Evolutionary conservation across 2,797 vertebrate genomes (phyloP).

Genomic region (Sebastes reedi): DNA sequence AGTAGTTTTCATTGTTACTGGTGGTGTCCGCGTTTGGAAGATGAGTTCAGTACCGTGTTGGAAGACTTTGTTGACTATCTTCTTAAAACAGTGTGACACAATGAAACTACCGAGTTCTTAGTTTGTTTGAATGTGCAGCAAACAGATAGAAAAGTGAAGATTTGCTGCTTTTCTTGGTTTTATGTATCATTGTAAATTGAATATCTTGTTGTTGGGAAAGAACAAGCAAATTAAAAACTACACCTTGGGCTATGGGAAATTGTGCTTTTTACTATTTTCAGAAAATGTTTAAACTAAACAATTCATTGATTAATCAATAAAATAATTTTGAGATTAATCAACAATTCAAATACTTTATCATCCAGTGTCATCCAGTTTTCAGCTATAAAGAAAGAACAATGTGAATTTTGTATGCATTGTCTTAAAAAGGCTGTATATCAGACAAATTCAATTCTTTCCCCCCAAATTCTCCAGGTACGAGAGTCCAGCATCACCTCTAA

Average conservation of each 20-base stretch:
- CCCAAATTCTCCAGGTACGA: slow-evolving; percentile 18
- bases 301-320: not conserved
- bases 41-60: not conserved
- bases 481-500: slow-evolving; percentile 27
- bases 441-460: not conserved
- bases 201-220: not conserved
- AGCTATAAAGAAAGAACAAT: not conserved
- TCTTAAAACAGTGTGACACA: not conserved
- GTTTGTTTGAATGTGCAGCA: not conserved
- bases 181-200: not conserved
- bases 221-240: not conserved
- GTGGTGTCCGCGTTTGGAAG: not conserved
- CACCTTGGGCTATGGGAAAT: not conserved
- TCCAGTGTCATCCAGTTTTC: not conserved
- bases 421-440: not conserved
- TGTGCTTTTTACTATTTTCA: not conserved
- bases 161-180: not conserved
- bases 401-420: not conserved
- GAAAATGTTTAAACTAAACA: too few species aligned
- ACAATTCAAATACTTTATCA: not conserved
- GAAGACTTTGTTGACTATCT: too few species aligned
- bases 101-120: not conserved
- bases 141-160: not conserved
- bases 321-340: not conserved
- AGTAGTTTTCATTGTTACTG: not conserved